Base-by-base conservation (phyloP, 2,797 vertebrate species). In the Micropoecilia bifurca region DNA sequence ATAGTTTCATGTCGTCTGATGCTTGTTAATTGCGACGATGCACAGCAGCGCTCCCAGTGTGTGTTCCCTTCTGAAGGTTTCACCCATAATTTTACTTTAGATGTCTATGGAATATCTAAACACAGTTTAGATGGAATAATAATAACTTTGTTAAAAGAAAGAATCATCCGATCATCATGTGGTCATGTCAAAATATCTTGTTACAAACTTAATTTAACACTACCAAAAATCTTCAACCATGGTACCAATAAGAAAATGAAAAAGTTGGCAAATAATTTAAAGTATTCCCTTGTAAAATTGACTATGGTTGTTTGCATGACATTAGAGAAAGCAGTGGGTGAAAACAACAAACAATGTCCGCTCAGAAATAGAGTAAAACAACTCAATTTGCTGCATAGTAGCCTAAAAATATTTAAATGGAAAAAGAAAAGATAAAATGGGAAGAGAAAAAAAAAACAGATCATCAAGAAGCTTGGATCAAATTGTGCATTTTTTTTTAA, bases 381-480 rank as follows among this genome's bases (percentile, higher is more conserved):
- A 68, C 4, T 25, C 3, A 41, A 25, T 30, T 22, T 61, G 57
- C 59, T 61, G 30, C 9, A 68, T 10, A 66, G 33, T 20, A 33
- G 6, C 33, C 3, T 9, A 66, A 66, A 63, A 36, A 36, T 39
- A 1, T 36, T 36, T 22, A 75, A 81, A 71, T 41, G 77, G 46
- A 74, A 59, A 39, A 30, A 20, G n/a, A n/a, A n/a, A n/a, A n/a
- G 18, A 66, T 36, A 36, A 66, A 16, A 39, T 4, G 73, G 80
- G 46, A 68, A 81, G 33, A 68, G 71, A 76, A 75, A 68, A 76
- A 75, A 68, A 79, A 87, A 87, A 75, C 43, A 30, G 30, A 81
- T 76, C 22, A 83, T 66, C 80, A 74, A 78, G 83, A 90, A 84
- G 90, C 74, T 61, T 20, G 55, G 63, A 83, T 87, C 76, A 85